phyloP scores from a whole-genome alignment of 2,797 vertebrate genomes.

The Adelosebastes latens region DNA sequence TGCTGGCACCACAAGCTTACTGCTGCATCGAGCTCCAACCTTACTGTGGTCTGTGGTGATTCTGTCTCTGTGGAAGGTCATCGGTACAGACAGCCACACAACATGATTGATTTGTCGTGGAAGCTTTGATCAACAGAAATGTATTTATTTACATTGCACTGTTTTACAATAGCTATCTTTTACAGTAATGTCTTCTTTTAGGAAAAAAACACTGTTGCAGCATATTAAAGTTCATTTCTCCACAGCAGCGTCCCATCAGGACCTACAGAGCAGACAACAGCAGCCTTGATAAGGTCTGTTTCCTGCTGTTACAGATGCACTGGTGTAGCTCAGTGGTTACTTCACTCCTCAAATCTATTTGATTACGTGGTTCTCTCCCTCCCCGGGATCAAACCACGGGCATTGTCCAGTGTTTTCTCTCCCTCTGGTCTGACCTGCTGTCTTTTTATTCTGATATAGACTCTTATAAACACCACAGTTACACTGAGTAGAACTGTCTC shows the following conservation, averaged over 20 bases:
- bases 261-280: background rate
- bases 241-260: background rate
- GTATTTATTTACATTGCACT: background rate
- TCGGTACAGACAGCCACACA: background rate
- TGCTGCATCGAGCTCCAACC: background rate
- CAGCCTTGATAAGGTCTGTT: background rate
- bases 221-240: background rate
- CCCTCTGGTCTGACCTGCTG: background rate
- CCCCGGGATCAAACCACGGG: too few relatives aligned
- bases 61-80: slow-evolving; percentile 38
- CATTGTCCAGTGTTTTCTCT: background rate
- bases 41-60: slow-evolving; percentile 32
- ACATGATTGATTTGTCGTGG: background rate
- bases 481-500: background rate
- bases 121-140: background rate
- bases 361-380: too few relatives aligned
- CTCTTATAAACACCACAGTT: background rate
- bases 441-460: background rate
- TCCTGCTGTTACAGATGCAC: accelerated
- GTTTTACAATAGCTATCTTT: background rate
- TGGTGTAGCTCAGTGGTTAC: slow-evolving; percentile 34
- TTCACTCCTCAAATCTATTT: background rate
- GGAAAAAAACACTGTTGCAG: background rate
- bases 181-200: background rate
- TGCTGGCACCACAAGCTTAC: background rate